Base-by-base conservation (phyloP, 2,888 invertebrate species). In the Cephus pygmeus region DNA sequence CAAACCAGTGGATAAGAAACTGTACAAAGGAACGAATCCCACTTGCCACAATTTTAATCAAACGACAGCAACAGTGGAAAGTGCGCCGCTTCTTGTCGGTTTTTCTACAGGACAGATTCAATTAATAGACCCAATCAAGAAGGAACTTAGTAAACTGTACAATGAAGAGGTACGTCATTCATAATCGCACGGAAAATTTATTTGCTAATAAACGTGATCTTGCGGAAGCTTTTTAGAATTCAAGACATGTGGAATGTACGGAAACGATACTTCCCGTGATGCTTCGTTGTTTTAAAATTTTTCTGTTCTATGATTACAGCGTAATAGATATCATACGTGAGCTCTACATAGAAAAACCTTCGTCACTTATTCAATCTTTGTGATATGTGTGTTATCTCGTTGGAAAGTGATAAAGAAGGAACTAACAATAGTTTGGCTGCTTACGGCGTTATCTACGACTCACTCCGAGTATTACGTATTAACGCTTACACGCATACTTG, bases 31-130 rank as follows among this genome's bases (percentile, higher is more conserved):
- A 89, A 99, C 98, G 76, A 98, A 97, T 93, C 99, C 99, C 31
- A 99, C 99, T 35, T 99, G 99, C 92, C 99, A 99, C 91, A 98
- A 99, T 93, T 99, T 99, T 92, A 99, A 99, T 93, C 94, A 95
- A 76, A 94, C 95, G 84, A 95, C 96, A 76, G 96, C 96, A 89
- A 95, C 96, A 79, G 93, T 94, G 30, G 97, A 98, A 81, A 96
- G 96, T 91, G 97, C 98, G 34, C 96, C 97, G 77, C 93, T 99
- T 84, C 94, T 99, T 87, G 98, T 99, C 88, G 99, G 99, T 79
- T 99, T 99, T 93, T 98, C 98, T 87, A 98, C 98, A 35, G 99
- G 99, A 82, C 99, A 99, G 93, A 97, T 99, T 90, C 99, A 99
- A 92, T 94, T 99, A 84, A 97, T 99, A 91, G 98, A 99, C 92